Conservation (phyloP, 2,113 vertebrate genomes). For the Cardinalis cardinalis region DNA sequence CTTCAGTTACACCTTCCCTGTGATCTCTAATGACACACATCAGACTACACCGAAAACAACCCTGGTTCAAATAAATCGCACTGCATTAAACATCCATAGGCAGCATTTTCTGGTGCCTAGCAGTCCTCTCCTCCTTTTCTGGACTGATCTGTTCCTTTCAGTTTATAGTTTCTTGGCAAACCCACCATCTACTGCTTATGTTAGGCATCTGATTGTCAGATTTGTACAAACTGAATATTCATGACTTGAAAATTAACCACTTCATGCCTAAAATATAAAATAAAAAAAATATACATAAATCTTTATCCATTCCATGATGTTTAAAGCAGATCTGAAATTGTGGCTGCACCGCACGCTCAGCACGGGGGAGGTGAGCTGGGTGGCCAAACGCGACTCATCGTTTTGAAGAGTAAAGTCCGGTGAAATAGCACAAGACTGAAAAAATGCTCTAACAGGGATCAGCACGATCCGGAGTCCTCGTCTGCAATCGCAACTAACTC, state of each 20-base stretch:
- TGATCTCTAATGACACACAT: slow-evolving; percentile 46
- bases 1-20: slow-evolving; percentile 23
- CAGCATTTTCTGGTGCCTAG: slow-evolving; percentile 27
- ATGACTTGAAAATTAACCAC: slow-evolving; percentile 75
- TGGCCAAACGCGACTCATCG: neutral
- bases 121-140: slow-evolving; percentile 64
- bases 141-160: slow-evolving; percentile 72
- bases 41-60: slow-evolving; percentile 21
- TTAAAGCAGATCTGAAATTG: neutral
- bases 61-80: slow-evolving; percentile 36
- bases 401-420: slow-evolving; percentile 34
- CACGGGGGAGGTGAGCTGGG: neutral
- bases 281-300: neutral
- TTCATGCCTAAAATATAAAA: slow-evolving; percentile 58
- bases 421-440: slow-evolving; percentile 15
- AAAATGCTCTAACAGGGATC: neutral
- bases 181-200: slow-evolving; percentile 72
- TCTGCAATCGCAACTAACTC: slow-evolving; percentile 69
- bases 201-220: slow-evolving; percentile 80
- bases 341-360: neutral
- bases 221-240: slow-evolving; percentile 76
- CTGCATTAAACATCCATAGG: slow-evolving; percentile 49
- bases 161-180: slow-evolving; percentile 78
- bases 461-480: slow-evolving; percentile 32
- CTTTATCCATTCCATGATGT: neutral